Evolutionary conservation across 1,140 invertebrate species (phyloP).

Genomic region (Wasmannia auropunctata): DNA sequence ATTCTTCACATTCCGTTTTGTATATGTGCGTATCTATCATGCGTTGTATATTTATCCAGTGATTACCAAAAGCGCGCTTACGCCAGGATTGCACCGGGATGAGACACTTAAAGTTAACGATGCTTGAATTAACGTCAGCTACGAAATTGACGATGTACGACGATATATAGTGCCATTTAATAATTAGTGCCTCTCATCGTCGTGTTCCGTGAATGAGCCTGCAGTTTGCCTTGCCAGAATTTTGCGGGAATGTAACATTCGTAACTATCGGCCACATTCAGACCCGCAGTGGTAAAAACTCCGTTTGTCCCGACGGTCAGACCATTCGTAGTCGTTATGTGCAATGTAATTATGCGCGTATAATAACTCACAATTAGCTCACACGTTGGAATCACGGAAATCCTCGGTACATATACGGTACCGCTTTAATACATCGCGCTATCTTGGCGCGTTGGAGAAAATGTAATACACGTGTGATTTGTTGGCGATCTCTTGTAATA

Average conservation of each 20-base stretch:
- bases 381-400: slow-evolving; percentile 1
- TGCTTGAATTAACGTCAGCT: slow-evolving; percentile 5
- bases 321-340: slow-evolving; percentile 49
- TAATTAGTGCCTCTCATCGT: slow-evolving; percentile 33
- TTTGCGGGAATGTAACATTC: background rate
- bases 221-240: background rate
- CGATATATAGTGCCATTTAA: slow-evolving; percentile 21
- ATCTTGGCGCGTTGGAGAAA: background rate
- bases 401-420: background rate
- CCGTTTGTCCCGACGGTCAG: background rate
- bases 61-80: background rate
- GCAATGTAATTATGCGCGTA: slow-evolving; percentile 40
- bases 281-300: slow-evolving; percentile 14
- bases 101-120: background rate
- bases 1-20: background rate
- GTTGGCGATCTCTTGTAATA: background rate
- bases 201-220: background rate
- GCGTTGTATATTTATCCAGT: background rate
- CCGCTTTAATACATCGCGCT: slow-evolving; percentile 13
- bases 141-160: background rate
- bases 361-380: slow-evolving; percentile 47
- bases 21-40: background rate
- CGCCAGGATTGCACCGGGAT: background rate
- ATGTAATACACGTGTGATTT: background rate
- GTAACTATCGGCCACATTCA: background rate